Percentiles rank a stretch among this genome's conserved stretches.
Evolutionary conservation across 2,797 vertebrate species (phyloP).

Genomic region (Ceyx erithaca): DNA sequence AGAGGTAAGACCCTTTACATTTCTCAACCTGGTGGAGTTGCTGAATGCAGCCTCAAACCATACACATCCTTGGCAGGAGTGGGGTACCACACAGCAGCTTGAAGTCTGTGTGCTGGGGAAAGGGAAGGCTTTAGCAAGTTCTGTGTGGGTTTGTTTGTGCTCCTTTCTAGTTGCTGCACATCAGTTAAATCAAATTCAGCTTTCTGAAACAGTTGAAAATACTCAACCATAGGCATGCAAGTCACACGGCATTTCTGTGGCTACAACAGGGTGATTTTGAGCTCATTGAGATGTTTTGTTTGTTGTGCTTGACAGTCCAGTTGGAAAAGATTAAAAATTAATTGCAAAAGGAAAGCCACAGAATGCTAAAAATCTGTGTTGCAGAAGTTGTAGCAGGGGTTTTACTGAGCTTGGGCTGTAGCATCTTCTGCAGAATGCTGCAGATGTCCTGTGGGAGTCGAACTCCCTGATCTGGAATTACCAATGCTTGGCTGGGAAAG

Average conservation of each 20-base stretch:
- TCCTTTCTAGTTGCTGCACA: background rate
- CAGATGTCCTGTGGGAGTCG: background rate
- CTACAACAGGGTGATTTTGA: background rate
- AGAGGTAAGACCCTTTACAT: conserved; percentile 52
- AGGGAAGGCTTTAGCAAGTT: background rate
- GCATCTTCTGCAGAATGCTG: background rate
- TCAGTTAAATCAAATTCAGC: background rate
- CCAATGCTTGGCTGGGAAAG: background rate
- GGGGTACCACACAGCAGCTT: background rate
- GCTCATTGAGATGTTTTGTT: background rate
- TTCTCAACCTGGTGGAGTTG: background rate
- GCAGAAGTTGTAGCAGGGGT: background rate
- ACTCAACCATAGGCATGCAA: background rate
- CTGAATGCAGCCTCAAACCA: background rate
- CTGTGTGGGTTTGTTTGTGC: background rate
- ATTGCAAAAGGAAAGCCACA: background rate
- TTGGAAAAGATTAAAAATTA: background rate
- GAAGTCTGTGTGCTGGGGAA: background rate
- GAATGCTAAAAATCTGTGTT: background rate
- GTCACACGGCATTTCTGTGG: background rate
- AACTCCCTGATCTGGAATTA: background rate
- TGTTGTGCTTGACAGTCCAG: background rate
- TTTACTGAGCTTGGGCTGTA: background rate
- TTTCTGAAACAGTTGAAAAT: background rate
- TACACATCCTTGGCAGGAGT: rapidly evolving